phyloP scores from a whole-genome alignment of 2,888 invertebrate genomes.

The Laspeyria flexula region DNA sequence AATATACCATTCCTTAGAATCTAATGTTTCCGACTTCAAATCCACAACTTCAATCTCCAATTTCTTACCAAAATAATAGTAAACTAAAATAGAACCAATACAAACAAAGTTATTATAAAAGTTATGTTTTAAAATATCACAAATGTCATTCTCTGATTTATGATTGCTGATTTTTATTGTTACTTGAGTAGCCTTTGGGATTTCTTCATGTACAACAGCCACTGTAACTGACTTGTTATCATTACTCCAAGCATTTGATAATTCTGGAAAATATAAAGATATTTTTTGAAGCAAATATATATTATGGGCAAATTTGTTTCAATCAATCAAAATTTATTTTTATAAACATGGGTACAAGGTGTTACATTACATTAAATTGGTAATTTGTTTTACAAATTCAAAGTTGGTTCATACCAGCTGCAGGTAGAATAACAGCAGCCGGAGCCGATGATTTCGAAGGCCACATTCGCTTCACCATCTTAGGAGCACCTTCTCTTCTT shows the following conservation, averaged over 20 bases:
- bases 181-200: slow-evolving; percentile 59
- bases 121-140: slow-evolving; percentile 72
- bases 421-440: slow-evolving; percentile 75
- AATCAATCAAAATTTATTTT: no score
- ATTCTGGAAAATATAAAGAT: slow-evolving; percentile 55
- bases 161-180: slow-evolving; percentile 66
- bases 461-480: slow-evolving; percentile 77
- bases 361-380: no score
- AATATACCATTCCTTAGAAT: slow-evolving; percentile 66
- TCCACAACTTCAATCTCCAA: slow-evolving; percentile 68
- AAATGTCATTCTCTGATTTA: slow-evolving; percentile 68
- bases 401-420: slow-evolving; percentile 61
- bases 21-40: slow-evolving; percentile 59
- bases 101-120: slow-evolving; percentile 67
- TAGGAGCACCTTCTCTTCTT: slow-evolving; percentile 67
- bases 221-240: slow-evolving; percentile 71
- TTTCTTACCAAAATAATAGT: slow-evolving; percentile 84
- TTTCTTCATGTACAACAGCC: slow-evolving; percentile 60
- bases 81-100: slow-evolving; percentile 64
- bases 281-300: background rate
- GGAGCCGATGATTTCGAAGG: slow-evolving; percentile 77
- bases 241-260: slow-evolving; percentile 68
- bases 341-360: no score
- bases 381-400: no score
- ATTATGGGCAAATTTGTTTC: no score